Evolutionary conservation across 37 sponge, comb jelly and placozoan genomes (phyloP).

Genomic region (Theonella swinhoei): DNA sequence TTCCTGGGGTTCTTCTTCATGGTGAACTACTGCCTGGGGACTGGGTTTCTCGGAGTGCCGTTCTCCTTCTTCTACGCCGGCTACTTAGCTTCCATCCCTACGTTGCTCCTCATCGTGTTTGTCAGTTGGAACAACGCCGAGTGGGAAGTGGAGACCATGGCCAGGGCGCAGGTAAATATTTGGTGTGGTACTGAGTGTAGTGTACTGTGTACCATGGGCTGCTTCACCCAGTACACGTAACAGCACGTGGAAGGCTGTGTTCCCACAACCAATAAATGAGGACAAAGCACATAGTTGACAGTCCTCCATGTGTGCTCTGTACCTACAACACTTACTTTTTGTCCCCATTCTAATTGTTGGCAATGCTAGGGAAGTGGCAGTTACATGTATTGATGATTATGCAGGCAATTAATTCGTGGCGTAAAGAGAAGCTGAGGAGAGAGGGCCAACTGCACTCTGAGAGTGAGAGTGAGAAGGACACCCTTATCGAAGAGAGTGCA

Average conservation of each 20-base stretch:
- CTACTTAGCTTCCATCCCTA: conserved; percentile 58
- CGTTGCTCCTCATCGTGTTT: conserved; percentile 38
- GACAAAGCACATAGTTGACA: too few relatives aligned
- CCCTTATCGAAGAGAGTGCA: not conserved
- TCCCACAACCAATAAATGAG: too few relatives aligned
- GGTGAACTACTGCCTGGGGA: conserved; percentile 80
- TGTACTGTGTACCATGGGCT: not conserved
- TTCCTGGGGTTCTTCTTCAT: conserved; percentile 78
- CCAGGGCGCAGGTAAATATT: conserved; percentile 80
- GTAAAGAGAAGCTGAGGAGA: not conserved
- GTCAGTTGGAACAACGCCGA: conserved; percentile 60
- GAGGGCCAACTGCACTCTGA: not conserved
- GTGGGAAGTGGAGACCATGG: conserved; percentile 75
- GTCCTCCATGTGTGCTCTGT: too few relatives aligned
- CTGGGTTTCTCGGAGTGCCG: conserved; percentile 80
- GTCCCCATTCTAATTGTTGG: too few relatives aligned
- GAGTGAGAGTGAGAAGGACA: not conserved
- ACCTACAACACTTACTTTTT: too few relatives aligned
- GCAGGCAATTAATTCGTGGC: not conserved
- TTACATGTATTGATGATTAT: not conserved
- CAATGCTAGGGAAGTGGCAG: too few relatives aligned
- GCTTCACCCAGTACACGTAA: not conserved
- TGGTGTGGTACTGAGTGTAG: not conserved
- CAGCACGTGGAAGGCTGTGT: too few relatives aligned
- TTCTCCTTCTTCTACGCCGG: conserved; percentile 74